Base-by-base conservation (phyloP, 2,888 invertebrate species). In the Therioaphis trifolii region DNA sequence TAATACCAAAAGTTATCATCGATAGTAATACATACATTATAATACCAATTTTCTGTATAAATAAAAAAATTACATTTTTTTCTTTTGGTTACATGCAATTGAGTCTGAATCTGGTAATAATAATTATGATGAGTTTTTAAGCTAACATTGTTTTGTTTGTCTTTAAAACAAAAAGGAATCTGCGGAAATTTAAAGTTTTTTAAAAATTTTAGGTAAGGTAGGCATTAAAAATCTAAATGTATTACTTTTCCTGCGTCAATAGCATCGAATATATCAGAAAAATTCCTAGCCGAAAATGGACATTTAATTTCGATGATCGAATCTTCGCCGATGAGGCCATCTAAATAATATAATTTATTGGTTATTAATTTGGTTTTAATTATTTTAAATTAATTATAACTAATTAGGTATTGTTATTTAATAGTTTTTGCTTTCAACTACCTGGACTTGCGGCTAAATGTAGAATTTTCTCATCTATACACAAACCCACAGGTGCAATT, bases 1-100 rank as follows among this genome's bases (percentile, higher is more conserved):
- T 63, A 29, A 63, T 63, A 35, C 63, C 63, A 63, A 63, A 63
- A 63, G 7, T 63, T 63, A n/a, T 63, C 63, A 29, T 61, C 27
- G 3, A 7, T 29, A n/a, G 66, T 40, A 14, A n/a, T 40, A 40
- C 40, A n/a, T 40, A 66, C 12, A 66, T 66, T 66, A 40, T 66
- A 40, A 66, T 11, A n/a, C 40, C 66, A 40, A 66, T 66, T 66
- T 40, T 40, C 40, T 3, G 35, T 40, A 14, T n/a, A 66, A 2
- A 66, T 35, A 40, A 66, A 66, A 66, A 66, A 66, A 40, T n/a
- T 66, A n/a, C 66, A 66, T 66, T 40, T n/a, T 35, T 66, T 66
- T 35, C 66, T 66, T 66, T 66, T 66, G 14, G 66, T 66, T n/a
- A 40, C 21, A 21, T 66, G 66, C 2, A 66, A 63, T 63, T 63